Evolutionary conservation across 2,797 vertebrate species (phyloP), one percentile per base, ranked within the genome.

Genomic region (Emydoidea blandingii): DNA sequence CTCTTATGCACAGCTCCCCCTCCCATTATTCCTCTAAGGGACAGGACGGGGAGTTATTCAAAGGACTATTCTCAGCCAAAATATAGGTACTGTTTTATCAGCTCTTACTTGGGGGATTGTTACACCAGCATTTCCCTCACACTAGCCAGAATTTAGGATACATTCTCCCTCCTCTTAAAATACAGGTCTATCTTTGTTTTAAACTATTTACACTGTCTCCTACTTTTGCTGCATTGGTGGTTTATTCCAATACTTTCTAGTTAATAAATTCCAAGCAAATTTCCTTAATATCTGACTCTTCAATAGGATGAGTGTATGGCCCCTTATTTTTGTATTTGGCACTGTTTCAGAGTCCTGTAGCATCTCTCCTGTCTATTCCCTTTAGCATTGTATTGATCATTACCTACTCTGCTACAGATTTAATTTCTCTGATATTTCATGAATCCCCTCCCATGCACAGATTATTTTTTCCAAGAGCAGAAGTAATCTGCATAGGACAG

Each of bases 201-300:
- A 93, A 94, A 47, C 90, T 93, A 12, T 89, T 94, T 96, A 53
- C 89, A 88, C 90, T 85, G 78, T n/a, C 86, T 97, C 95, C 95
- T 95, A 88, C 88, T 37, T 80, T 74, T 89, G 94, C 90, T 90
- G 81, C 79, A 34, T 3, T n/a, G 82, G 11, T 34, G 27, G 50
- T 31, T 82, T 29, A 80, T 21, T 12, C 14, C 19, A 47, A 1
- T 34, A 31, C 3, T 3, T 97, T 93, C 83, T 93, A 65, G 90
- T 91, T 94, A 72, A 93, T 82, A 98, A 94, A 84, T 96, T 94
- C 87, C 94, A 89, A 86, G 37, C 3, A 44, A n/a, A 16, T 76
- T 88, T 88, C 49, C 54, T 91, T 90, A 8, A 47, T 53, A 74
- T 59, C 87, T 50, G 83, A 79, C 23, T 59, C 25, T 92, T 86